Base-by-base conservation (phyloP, 30 jellyfish, hydroid and myxozoan species). In the Aurelia sp. region DNA sequence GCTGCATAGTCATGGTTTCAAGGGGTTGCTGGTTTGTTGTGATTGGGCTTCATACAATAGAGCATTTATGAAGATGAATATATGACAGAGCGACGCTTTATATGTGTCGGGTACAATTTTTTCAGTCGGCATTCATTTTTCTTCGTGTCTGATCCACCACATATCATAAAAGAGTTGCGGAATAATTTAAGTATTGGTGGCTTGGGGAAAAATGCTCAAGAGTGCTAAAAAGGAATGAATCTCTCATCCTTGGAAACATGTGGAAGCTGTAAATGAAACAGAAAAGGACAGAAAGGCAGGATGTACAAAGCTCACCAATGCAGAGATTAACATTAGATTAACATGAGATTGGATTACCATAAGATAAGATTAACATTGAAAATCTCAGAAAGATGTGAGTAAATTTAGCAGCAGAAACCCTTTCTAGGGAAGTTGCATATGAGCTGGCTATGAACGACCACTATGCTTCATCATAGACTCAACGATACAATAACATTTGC, bases 31-130 rank as follows among this genome's bases (percentile, higher is more conserved):
- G 35, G 21, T 38, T 40, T 40, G 63, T 40, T 69, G 81, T 33
- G 63, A 69, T 40, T 66, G 81, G 21, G 81, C 81, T 24, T 27
- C 81, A 69, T 21, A 7, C 5, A 59, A 59, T 59, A n/a, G 68
- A 17, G 68, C 68, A 59, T 59, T 59, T 59, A 17, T 33, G n/a
- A 69, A 69, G 62, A 40, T 69, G 81, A 40, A 69, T 19, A 40
- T 38, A 7, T 9, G 13, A 21, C 3, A 24, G 63, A 38, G 13
- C 5, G 17, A 33, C 7, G 16, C 63, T 6, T 21, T n/a, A n/a
- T 40, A 8, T 5, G 63, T 69, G 16, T 11, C 4, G 21, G 61
- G 7, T 40, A 11, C 60, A 69, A 69, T 38, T 17, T 69, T 8
- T 69, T 24, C 12, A 24, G 62, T 24, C 22, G 35, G 50, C 33